These are phyloP conservation scores for Pseudochirops cupreus DNA, from an alignment of 2,797 vertebrate genomes.

Conservation along the genomic window DNA sequence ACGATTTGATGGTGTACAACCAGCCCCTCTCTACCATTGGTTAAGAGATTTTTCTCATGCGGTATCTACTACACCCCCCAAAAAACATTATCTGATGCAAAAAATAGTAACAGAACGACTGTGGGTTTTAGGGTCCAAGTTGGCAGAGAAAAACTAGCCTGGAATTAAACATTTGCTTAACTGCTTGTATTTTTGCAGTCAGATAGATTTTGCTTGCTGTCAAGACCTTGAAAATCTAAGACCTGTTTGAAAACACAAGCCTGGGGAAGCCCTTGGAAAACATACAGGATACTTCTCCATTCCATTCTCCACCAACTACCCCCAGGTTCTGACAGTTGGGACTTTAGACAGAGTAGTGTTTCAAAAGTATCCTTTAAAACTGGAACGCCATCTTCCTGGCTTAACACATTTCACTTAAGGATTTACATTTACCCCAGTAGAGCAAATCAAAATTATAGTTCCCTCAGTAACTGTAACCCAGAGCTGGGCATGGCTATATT, in stretches of 20 bases:
- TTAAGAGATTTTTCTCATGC: not conserved
- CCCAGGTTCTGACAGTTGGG: not conserved
- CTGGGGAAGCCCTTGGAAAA: not conserved
- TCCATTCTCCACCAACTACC: not conserved
- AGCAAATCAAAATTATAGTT: conserved; percentile 71
- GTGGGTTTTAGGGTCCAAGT: not conserved
- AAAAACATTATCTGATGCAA: not conserved
- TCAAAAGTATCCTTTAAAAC: conserved; percentile 46
- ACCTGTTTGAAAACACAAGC: not conserved
- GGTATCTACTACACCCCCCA: not conserved
- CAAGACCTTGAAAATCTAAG: not conserved
- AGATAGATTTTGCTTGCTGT: not conserved
- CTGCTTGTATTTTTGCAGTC: not conserved
- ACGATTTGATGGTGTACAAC: not conserved
- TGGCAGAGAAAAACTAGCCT: not conserved
- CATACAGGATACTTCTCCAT: not conserved
- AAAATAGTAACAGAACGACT: not conserved
- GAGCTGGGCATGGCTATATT: conserved; percentile 62
- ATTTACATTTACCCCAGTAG: conserved; percentile 58
- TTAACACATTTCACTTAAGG: conserved; percentile 49
- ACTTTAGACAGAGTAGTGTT: not conserved
- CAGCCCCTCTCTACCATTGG: not conserved
- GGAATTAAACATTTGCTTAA: not conserved
- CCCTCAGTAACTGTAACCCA: conserved; percentile 73
- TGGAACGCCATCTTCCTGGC: not conserved